Evolutionary conservation across 2,113 vertebrate genomes (phyloP), one percentile per base, ranked within the genome.

Genomic region (Gila orcuttii): DNA sequence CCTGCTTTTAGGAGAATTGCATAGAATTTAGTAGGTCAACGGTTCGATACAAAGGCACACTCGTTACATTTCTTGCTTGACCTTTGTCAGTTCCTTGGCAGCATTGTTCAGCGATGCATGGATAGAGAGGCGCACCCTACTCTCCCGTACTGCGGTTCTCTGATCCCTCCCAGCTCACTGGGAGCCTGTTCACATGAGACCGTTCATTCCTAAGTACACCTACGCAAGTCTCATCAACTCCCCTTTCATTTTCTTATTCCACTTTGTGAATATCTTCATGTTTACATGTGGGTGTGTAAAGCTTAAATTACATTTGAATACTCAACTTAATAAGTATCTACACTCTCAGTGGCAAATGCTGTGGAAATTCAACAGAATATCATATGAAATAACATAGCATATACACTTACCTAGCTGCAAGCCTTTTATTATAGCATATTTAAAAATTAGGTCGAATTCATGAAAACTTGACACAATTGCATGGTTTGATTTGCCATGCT

Each of bases 121-220:
- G 85, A 84, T 75, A 80, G 83, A 87, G 75, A 88, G 87, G 82
- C 86, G 28, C 87, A 89, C 91, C 88, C 90, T 88, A 39, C 25
- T 59, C 85, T 86, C 87, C 83, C 55, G 28, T 28, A 28, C 28
- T 82, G 85, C 77, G 81, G 87, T 85, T 90, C 89, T 85, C 89
- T 82, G 85, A 88, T 85, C 86, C 82, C 68, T 81, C 84, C 82
- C 85, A 81, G 93, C 90, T 90, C 92, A 87, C 88, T 93, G 93
- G 91, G 91, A 92, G 93, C 92, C 92, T 93, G 92, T 94, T 93
- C 89, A 90, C 93, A 92, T 91, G 91, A 93, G 91, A 91, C 86
- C 87, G 92, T 91, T 93, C 95, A 95, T 96, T 93, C 93, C 94
- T 93, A 93, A 93, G 92, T 93, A 93, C 94, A 92, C 94, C 94